These are phyloP conservation scores for Dryas iulia DNA, from an alignment of 1,140 invertebrate genomes.

Conservation along the genomic window DNA sequence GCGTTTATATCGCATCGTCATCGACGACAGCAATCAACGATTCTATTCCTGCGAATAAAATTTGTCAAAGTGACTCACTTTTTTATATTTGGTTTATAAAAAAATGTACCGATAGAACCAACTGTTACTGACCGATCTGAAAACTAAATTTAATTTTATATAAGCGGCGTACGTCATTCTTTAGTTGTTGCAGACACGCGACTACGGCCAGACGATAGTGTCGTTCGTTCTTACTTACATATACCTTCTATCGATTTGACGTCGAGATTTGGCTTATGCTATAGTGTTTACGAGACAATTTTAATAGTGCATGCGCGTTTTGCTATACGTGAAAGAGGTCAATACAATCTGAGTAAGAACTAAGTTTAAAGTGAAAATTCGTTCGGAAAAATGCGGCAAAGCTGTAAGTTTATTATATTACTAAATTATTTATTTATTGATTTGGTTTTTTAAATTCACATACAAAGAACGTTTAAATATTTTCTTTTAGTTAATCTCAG, in stretches of 20 bases:
- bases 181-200: constrained; percentile 65
- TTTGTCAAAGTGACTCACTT: constrained; percentile 23
- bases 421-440: neutral
- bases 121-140: constrained; percentile 40
- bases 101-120: constrained; percentile 20
- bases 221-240: constrained; percentile 42
- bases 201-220: constrained; percentile 60
- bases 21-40: constrained; percentile 7
- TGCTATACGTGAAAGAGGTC: constrained; percentile 16
- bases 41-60: constrained; percentile 15
- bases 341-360: constrained; percentile 15
- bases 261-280: constrained; percentile 40
- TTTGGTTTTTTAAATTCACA: neutral
- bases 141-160: constrained; percentile 60
- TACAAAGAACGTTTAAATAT: neutral
- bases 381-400: constrained; percentile 51
- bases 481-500: constrained; percentile 60
- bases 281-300: constrained; percentile 38
- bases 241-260: constrained; percentile 65
- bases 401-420: constrained; percentile 51
- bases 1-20: constrained; percentile 1
- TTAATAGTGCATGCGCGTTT: constrained; percentile 2
- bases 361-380: constrained; percentile 46
- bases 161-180: constrained; percentile 57
- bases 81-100: constrained; percentile 23